Conservation (phyloP, 1,140 invertebrate genomes). For the Drosophila jambulina region DNA sequence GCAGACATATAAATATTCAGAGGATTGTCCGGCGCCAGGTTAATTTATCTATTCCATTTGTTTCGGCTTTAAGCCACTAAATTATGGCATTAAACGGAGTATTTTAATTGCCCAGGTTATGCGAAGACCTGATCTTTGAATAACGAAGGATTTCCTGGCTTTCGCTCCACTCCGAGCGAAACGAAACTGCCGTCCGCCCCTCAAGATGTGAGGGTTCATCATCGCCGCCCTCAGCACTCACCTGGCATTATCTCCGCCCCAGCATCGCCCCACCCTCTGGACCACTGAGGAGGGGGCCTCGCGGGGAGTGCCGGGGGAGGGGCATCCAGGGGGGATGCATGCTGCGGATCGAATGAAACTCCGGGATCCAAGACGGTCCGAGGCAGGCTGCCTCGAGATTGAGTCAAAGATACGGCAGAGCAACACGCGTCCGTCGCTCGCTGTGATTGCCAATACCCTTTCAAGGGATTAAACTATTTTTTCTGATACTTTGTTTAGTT, state of each 20-base stretch:
- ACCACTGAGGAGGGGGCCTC: neutral
- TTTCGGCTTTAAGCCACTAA: constrained; percentile 23
- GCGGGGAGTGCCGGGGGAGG: neutral
- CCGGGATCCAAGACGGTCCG: constrained; percentile 23
- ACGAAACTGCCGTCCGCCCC: constrained; percentile 52
- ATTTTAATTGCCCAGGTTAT: constrained; percentile 43
- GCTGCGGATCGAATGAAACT: constrained; percentile 39
- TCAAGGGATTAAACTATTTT: neutral
- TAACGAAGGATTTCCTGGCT: constrained; percentile 23
- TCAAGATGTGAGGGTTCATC: constrained; percentile 44
- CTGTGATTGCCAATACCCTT: constrained; percentile 38
- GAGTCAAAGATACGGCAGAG: constrained; percentile 61
- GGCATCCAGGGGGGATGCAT: constrained; percentile 11
- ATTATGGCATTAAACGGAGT: constrained; percentile 33
- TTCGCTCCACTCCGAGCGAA: constrained; percentile 11
- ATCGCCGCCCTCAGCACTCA: constrained; percentile 54
- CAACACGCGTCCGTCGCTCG: constrained; percentile 60
- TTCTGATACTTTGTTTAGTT: neutral
- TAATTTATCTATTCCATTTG: constrained; percentile 44
- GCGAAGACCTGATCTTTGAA: constrained; percentile 20
- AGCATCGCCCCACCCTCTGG: constrained; percentile 35
- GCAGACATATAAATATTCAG: constrained; percentile 55
- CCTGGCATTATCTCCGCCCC: constrained; percentile 45
- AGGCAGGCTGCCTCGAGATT: constrained; percentile 52
- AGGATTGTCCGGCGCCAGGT: constrained; percentile 35